These are phyloP conservation scores for Nymphalis c-album DNA, from an alignment of 2,888 invertebrate species.

Conservation along the genomic window DNA sequence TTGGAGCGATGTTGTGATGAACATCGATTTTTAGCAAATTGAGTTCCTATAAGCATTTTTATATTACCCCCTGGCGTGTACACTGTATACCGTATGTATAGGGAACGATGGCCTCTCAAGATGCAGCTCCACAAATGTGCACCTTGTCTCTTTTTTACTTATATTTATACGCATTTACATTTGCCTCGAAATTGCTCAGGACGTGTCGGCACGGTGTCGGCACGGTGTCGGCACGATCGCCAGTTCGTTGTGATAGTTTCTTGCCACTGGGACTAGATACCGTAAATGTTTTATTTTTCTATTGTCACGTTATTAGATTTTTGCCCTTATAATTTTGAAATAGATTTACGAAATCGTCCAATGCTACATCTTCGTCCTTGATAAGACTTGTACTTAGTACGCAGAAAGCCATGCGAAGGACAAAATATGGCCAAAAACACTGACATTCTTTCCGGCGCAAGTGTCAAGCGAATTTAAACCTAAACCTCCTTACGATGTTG, in stretches of 20 bases:
- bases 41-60: slow-evolving; percentile 38
- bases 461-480: slow-evolving; percentile 46
- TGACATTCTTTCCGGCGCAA: slow-evolving; percentile 49
- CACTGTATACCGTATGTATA: slow-evolving; percentile 17
- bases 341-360: slow-evolving; percentile 73
- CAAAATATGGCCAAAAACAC: slow-evolving; percentile 48
- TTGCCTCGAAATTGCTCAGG: slow-evolving; percentile 48
- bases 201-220: too few relatives aligned
- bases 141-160: slow-evolving; percentile 15
- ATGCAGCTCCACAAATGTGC: not conserved
- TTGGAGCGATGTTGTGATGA: slow-evolving; percentile 29
- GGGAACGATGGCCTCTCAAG: slow-evolving; percentile 13
- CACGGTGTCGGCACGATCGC: slow-evolving; percentile 46
- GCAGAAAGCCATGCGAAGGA: slow-evolving; percentile 59
- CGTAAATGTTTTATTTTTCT: slow-evolving; percentile 45
- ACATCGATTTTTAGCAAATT: slow-evolving; percentile 31
- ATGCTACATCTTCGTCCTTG: slow-evolving; percentile 78
- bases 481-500: slow-evolving; percentile 7
- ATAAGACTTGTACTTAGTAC: slow-evolving; percentile 80
- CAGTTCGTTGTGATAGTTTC: slow-evolving; percentile 74
- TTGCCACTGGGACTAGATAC: slow-evolving; percentile 64
- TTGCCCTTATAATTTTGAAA: slow-evolving; percentile 52
- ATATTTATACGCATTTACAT: slow-evolving; percentile 36
- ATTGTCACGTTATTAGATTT: slow-evolving; percentile 58
- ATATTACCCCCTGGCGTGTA: slow-evolving; percentile 13